Conservation (phyloP, 2,888 invertebrate genomes). For the Leptarthrus brevirostris region DNA sequence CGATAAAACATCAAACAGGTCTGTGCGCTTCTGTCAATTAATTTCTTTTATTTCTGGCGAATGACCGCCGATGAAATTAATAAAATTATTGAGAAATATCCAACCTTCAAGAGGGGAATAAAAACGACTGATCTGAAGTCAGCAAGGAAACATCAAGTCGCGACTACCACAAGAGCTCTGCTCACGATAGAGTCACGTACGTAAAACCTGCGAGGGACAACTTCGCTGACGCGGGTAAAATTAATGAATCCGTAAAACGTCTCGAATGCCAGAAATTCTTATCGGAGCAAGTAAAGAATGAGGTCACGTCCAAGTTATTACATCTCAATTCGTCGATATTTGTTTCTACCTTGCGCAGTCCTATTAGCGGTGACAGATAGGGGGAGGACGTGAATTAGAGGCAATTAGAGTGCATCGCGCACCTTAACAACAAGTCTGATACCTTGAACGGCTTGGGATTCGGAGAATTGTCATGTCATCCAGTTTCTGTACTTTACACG, state of each 20-base stretch:
- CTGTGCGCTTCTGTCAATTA: slow-evolving; percentile 59
- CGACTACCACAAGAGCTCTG: slow-evolving; percentile 17
- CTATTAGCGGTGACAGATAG: slow-evolving; percentile 45
- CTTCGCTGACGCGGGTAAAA: slow-evolving; percentile 41
- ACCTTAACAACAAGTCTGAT: slow-evolving; percentile 20
- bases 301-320: slow-evolving; percentile 35
- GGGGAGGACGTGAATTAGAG: slow-evolving; percentile 42
- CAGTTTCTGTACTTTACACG: slow-evolving; percentile 26
- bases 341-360: slow-evolving; percentile 20
- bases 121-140: too few species aligned
- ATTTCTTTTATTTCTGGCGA: slow-evolving; percentile 55
- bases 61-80: slow-evolving; percentile 44
- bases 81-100: slow-evolving; percentile 48
- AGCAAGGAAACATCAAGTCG: slow-evolving; percentile 7
- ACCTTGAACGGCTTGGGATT: slow-evolving; percentile 1
- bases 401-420: slow-evolving; percentile 44
- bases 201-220: slow-evolving; percentile 31
- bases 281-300: slow-evolving; percentile 37
- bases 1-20: slow-evolving; percentile 59
- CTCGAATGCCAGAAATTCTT: slow-evolving; percentile 45
- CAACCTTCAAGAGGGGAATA: not conserved
- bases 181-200: slow-evolving; percentile 27
- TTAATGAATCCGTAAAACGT: slow-evolving; percentile 47
- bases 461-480: slow-evolving; percentile 31
- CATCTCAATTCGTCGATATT: slow-evolving; percentile 47